phyloP scores from a whole-genome alignment of 2,888 invertebrate species.

The Meloe dianella region DNA sequence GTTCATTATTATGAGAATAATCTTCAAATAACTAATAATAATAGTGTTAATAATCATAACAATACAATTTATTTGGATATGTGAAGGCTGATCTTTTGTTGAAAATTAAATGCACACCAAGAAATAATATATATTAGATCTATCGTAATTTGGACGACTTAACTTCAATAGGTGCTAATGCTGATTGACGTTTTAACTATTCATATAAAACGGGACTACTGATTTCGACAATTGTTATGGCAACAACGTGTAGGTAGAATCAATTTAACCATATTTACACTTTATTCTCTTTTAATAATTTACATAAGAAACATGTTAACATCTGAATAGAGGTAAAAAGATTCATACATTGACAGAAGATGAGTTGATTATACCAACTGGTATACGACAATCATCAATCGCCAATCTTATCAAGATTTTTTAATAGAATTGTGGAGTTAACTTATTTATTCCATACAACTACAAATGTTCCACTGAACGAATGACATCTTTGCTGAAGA shows the following conservation, averaged over 20 bases:
- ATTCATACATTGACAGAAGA: background rate
- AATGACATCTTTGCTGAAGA: background rate
- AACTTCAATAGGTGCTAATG: too few relatives aligned
- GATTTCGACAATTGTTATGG: background rate
- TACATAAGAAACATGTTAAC: background rate
- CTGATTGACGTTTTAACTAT: too few relatives aligned
- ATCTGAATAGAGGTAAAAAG: background rate
- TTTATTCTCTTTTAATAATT: background rate
- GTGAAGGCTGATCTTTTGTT: too few relatives aligned
- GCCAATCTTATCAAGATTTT: conserved; percentile 4
- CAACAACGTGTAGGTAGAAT: background rate
- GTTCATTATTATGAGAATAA: background rate
- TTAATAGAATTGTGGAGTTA: conserved; percentile 2
- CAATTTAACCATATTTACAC: background rate
- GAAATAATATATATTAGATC: too few relatives aligned
- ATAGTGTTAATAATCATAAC: too few relatives aligned
- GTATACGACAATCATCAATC: background rate
- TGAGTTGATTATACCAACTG: background rate
- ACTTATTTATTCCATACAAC: conserved; percentile 2
- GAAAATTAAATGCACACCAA: too few relatives aligned
- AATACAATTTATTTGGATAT: background rate
- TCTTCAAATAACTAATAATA: background rate
- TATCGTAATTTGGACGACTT: too few relatives aligned
- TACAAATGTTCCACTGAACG: background rate
- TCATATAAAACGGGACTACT: background rate